Conservation (phyloP, 2,888 invertebrate genomes). For the Cartodere bifasciata region DNA sequence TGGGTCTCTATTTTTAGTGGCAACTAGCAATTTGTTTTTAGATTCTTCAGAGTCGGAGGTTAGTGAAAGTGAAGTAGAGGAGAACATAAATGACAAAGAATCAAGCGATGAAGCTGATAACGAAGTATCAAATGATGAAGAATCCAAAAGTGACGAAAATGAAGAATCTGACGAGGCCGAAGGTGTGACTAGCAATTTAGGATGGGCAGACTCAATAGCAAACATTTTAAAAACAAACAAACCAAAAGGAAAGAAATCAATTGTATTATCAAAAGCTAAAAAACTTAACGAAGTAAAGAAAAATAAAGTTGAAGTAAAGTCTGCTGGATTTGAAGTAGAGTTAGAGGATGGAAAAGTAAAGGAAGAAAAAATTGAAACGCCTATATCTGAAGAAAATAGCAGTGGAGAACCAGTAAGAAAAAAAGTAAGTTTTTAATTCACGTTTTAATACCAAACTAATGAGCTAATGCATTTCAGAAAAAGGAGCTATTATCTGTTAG, state of each 20-base stretch:
- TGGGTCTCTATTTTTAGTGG: too few relatives aligned
- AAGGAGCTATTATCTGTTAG: slow-evolving; percentile 50
- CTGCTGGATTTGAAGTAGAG: slow-evolving; percentile 54
- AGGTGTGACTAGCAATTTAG: slow-evolving; percentile 41
- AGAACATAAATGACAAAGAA: background rate
- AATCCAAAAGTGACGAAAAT: background rate
- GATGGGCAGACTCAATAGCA: slow-evolving; percentile 73
- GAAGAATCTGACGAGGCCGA: slow-evolving; percentile 14
- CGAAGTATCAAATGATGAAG: slow-evolving; percentile 1
- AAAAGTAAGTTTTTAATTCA: slow-evolving; percentile 15
- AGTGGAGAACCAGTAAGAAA: slow-evolving; percentile 17
- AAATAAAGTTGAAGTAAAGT: slow-evolving; percentile 34
- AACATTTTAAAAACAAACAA: slow-evolving; percentile 66
- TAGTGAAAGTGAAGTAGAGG: background rate
- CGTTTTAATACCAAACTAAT: background rate
- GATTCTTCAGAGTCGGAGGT: slow-evolving; percentile 3
- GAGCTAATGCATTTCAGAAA: slow-evolving; percentile 38
- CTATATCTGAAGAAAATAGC: slow-evolving; percentile 8
- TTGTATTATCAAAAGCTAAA: slow-evolving; percentile 70
- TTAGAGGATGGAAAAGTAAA: slow-evolving; percentile 38
- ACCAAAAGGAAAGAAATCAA: slow-evolving; percentile 59
- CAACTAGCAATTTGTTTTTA: too few relatives aligned
- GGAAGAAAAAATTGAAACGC: slow-evolving; percentile 28
- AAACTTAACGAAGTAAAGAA: slow-evolving; percentile 46
- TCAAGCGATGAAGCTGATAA: background rate